Percentiles rank a stretch among this genome's conserved stretches.
Conservation (phyloP, 1,140 invertebrate species). For the Conopomorpha cramerella region DNA sequence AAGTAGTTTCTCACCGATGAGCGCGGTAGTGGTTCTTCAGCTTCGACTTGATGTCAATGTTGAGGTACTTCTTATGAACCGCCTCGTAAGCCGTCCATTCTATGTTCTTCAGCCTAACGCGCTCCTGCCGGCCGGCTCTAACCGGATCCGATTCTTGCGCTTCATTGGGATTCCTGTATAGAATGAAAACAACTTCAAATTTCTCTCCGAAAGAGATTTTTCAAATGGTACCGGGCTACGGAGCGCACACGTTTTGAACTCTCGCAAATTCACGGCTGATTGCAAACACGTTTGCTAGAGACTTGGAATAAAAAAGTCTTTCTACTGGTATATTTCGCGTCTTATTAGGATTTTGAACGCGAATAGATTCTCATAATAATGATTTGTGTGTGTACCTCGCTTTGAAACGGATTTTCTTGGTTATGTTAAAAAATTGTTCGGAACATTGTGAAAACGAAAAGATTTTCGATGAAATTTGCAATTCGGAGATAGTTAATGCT, state of each 20-base stretch:
- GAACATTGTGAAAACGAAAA: no score
- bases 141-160: slow-evolving; percentile 70
- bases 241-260: no score
- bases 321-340: not conserved
- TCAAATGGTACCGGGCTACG: no score
- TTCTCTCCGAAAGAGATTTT: not conserved
- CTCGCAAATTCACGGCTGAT: no score
- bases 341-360: not conserved
- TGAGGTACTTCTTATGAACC: slow-evolving; percentile 90
- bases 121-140: slow-evolving; percentile 71
- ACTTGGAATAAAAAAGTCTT: not conserved
- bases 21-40: slow-evolving; percentile 94
- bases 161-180: slow-evolving; percentile 85
- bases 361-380: not conserved
- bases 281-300: no score
- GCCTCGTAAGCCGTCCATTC: slow-evolving; percentile 91
- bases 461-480: no score
- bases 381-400: no score
- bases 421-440: no score
- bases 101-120: slow-evolving; percentile 79
- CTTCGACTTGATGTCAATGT: slow-evolving; percentile 86
- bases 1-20: slow-evolving; percentile 58
- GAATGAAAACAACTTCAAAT: slow-evolving; percentile 4
- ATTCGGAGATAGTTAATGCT: no score
- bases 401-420: no score